phyloP scores from a whole-genome alignment of 2,797 vertebrate species.

The Decapterus maruadsi region DNA sequence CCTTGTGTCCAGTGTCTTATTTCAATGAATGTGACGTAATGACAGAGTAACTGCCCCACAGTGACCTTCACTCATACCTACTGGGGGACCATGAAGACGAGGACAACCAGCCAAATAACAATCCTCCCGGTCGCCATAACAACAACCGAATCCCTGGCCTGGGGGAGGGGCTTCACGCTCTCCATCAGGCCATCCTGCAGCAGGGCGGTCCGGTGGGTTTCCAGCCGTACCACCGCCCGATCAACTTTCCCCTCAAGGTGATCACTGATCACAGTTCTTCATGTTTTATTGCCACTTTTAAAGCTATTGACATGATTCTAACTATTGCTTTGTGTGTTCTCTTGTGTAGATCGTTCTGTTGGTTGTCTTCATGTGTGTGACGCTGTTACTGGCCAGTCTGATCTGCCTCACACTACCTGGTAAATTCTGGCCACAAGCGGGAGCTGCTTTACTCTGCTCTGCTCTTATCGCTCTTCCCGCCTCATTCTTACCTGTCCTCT shows the following conservation, averaged over 20 bases:
- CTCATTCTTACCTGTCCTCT: neutral
- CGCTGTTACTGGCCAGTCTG: constrained; percentile 93
- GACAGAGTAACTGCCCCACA: constrained; percentile 57
- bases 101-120: constrained; percentile 90
- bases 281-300: neutral
- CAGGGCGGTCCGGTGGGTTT: constrained; percentile 95
- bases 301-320: neutral
- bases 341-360: constrained; percentile 90
- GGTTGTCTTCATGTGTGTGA: constrained; percentile 95
- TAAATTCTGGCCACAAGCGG: constrained; percentile 65
- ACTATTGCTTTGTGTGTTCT: constrained; percentile 70
- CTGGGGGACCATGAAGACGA: constrained; percentile 96
- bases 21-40: neutral
- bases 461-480: no score
- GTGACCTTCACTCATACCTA: constrained; percentile 97
- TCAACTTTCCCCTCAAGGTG: constrained; percentile 94
- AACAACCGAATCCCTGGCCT: constrained; percentile 92
- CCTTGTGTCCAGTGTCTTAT: neutral
- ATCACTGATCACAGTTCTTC: neutral
- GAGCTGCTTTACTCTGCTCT: neutral
- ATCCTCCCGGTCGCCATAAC: constrained; percentile 89
- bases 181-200: constrained; percentile 97
- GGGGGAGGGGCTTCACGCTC: constrained; percentile 95
- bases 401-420: constrained; percentile 95
- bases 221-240: constrained; percentile 94